phyloP scores from a whole-genome alignment of 2,888 invertebrate genomes.

The Allygus modestus region DNA sequence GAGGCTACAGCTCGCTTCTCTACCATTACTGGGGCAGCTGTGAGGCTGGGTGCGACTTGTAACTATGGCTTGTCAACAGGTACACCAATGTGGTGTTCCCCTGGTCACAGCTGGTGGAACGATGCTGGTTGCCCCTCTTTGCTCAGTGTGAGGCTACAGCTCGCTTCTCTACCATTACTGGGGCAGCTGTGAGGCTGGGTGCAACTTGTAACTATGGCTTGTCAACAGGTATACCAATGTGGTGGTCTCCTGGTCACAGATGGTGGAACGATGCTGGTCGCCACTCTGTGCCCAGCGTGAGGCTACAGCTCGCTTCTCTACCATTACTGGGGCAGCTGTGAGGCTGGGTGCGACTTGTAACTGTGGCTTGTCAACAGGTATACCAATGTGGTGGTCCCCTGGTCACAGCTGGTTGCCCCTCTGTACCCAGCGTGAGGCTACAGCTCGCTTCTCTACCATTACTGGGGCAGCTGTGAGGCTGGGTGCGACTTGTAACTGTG shows the following conservation, averaged over 20 bases:
- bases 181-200: too few relatives aligned
- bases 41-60: too few relatives aligned
- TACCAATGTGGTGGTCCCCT: slow-evolving; percentile 66
- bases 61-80: slow-evolving; percentile 39
- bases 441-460: slow-evolving; percentile 76
- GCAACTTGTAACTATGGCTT: too few relatives aligned
- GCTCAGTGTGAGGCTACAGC: slow-evolving; percentile 44
- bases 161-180: slow-evolving; percentile 71
- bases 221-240: slow-evolving; percentile 66
- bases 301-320: slow-evolving; percentile 71
- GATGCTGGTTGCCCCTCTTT: slow-evolving; percentile 65
- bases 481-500: slow-evolving; percentile 84
- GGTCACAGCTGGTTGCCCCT: slow-evolving; percentile 63
- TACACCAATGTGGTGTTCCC: slow-evolving; percentile 67
- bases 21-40: too few relatives aligned
- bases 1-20: slow-evolving; percentile 71
- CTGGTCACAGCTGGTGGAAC: slow-evolving; percentile 56
- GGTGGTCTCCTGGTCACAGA: slow-evolving; percentile 61
- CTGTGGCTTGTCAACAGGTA: slow-evolving; percentile 75
- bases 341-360: slow-evolving; percentile 83
- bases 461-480: slow-evolving; percentile 80
- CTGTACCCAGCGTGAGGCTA: slow-evolving; percentile 37
- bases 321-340: slow-evolving; percentile 82
- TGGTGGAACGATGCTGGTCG: slow-evolving; percentile 64
- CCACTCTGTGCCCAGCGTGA: slow-evolving; percentile 61